A percentile compares a stretch with the other conserved stretches of the same genome.
Conservation (phyloP, 2,113 vertebrate genomes). For the Ictalurus punctatus region DNA sequence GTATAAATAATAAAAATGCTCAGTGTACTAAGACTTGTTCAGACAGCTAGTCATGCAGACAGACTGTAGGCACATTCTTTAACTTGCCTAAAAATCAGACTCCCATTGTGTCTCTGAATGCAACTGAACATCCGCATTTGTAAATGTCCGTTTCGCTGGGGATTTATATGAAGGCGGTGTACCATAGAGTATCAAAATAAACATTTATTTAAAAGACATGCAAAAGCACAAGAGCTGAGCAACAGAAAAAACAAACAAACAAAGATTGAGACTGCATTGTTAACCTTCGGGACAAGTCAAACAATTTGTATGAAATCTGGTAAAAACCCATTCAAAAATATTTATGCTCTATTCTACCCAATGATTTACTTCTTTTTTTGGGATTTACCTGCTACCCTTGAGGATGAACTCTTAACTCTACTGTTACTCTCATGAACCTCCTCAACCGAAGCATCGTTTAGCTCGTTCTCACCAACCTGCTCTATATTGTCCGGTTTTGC, state of each 20-base stretch:
- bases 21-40: not conserved
- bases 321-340: constrained; percentile 52
- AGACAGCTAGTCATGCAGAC: not conserved
- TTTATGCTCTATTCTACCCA: constrained; percentile 31
- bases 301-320: constrained; percentile 26
- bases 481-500: constrained; percentile 14
- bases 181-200: constrained; percentile 26
- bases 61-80: not conserved
- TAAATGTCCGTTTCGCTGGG: not conserved
- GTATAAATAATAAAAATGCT: constrained; percentile 10
- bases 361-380: constrained; percentile 47
- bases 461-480: not conserved
- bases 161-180: not conserved
- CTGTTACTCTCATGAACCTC: constrained; percentile 32
- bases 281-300: constrained; percentile 7
- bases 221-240: constrained; percentile 39
- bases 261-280: not conserved
- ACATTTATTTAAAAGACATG: constrained; percentile 28
- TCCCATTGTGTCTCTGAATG: not conserved
- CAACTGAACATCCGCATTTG: not conserved
- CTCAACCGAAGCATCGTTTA: not conserved
- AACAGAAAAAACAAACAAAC: not conserved
- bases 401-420: constrained; percentile 22
- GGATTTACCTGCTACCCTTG: constrained; percentile 36
- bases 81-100: not conserved